These are phyloP conservation scores for Synanthedon andrenaeformis DNA, from an alignment of 2,888 invertebrate species.

Conservation along the genomic window DNA sequence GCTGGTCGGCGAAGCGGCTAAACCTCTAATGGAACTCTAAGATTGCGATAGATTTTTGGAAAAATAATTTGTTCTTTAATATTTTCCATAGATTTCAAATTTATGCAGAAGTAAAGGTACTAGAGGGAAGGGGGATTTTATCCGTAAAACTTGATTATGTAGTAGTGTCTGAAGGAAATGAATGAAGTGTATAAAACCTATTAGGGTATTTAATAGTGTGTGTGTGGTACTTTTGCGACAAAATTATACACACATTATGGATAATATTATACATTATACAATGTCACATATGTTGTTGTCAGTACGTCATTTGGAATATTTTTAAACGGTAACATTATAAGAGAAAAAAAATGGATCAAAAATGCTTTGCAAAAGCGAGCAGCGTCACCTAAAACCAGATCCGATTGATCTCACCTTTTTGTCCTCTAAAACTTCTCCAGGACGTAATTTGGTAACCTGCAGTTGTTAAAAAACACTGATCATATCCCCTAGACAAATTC, in stretches of 20 bases:
- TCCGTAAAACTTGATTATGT: too few relatives aligned
- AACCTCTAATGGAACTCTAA: conserved; percentile 2
- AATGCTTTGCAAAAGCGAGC: conserved; percentile 68
- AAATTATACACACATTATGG: too few relatives aligned
- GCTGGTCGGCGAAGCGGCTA: conserved; percentile 57
- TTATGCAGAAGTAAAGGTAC: too few relatives aligned
- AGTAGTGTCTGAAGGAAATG: not conserved
- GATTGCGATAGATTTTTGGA: too few relatives aligned
- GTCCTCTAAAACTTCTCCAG: conserved; percentile 93
- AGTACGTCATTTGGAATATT: too few relatives aligned
- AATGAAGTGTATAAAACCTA: not conserved
- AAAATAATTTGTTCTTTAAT: too few relatives aligned
- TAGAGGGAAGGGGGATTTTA: too few relatives aligned
- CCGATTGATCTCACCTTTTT: conserved; percentile 85
- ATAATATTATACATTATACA: too few relatives aligned
- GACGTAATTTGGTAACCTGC: conserved; percentile 90
- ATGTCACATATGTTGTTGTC: too few relatives aligned
- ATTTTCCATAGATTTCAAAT: too few relatives aligned
- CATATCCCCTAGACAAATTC: conserved; percentile 39
- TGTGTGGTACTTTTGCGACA: too few relatives aligned
- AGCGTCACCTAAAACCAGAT: conserved; percentile 65
- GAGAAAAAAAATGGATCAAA: conserved; percentile 30
- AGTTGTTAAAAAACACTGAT: conserved; percentile 61
- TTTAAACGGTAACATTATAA: not conserved
- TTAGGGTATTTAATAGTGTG: not conserved